Evolutionary conservation across 2,113 vertebrate genomes (phyloP), one percentile per base, ranked within the genome.

Genomic region (Leptosomus discolor): DNA sequence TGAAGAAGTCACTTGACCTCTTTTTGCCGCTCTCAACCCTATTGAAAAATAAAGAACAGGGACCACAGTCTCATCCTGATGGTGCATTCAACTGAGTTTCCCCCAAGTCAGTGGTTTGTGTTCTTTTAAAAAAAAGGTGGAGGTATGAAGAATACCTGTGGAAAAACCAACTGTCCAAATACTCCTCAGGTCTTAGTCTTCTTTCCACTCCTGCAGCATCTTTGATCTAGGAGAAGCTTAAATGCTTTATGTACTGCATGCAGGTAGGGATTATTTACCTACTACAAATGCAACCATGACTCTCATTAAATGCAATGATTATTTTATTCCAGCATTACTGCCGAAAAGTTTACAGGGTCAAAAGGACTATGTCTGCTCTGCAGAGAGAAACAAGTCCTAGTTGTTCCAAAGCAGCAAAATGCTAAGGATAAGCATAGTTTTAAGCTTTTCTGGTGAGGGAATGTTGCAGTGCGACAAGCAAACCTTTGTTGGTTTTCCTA

Each of bases 1-100:
- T 98, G 95, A 95, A 77, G 90, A 94, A 94, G 91, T 81, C 82
- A 88, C 48, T 93, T 95, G 96, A 92, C 95, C 86, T 94, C 87
- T 67, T 96, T 95, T 92, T 93, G 70, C 80, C 36, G 97, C 45
- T 32, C 50, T 93, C 77, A 93, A 92, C 81, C 67, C 71, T 51
- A 32, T 15, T 71, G 63, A 78, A 79, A 94, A 88, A 71, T n/a
- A 56, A 50, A 83, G 50, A 87, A 87, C 53, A 53, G 73, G 45
- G 84, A 61, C 73, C 36, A 39, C 37, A 1, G 2, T 65, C n/a
- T 68, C n/a, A 54, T 85, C 74, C 65, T 50, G n/a, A 45, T 73
- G 90, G 39, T 64, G 43, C 88, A 58, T 79, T 86, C 74, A 78
- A 2, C 46, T 39, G 50, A 56, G 32, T 70, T 93, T 90, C 77